Conservation (phyloP, 2,888 invertebrate genomes). For the Drosophila pseudotakahashii region DNA sequence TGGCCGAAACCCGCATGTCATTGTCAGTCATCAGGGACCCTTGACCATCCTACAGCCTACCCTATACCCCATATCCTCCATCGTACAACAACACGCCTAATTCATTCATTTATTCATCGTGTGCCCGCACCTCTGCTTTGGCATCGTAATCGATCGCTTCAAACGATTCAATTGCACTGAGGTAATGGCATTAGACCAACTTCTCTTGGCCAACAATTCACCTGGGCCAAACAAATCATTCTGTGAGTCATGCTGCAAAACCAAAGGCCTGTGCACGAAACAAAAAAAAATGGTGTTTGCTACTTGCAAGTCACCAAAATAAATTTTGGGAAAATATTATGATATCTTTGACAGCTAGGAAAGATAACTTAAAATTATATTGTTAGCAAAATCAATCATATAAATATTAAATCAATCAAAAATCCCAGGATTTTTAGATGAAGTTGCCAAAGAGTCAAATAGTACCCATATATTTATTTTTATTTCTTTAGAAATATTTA, state of each 20-base stretch:
- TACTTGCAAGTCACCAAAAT: neutral
- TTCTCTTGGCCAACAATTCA: conserved; percentile 19
- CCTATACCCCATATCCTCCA: too few relatives aligned
- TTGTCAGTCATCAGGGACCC: conserved; percentile 39
- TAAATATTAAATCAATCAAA: too few relatives aligned
- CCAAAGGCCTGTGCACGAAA: neutral
- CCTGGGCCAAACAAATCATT: conserved; percentile 29
- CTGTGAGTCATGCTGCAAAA: conserved; percentile 24
- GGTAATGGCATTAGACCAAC: conserved; percentile 38
- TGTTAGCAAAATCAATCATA: too few relatives aligned
- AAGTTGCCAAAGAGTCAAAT: too few relatives aligned
- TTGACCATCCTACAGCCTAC: neutral
- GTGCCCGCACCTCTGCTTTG: conserved; percentile 34
- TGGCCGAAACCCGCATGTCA: conserved; percentile 44
- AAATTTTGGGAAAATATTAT: neutral
- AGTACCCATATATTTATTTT: too few relatives aligned
- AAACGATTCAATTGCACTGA: conserved; percentile 37
- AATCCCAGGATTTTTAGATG: too few relatives aligned
- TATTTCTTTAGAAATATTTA: too few relatives aligned
- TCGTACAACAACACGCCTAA: conserved; percentile 20
- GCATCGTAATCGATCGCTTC: conserved; percentile 29
- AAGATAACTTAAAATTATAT: too few relatives aligned
- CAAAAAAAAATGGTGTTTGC: neutral
- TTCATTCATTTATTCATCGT: conserved; percentile 48
- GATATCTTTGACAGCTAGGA: neutral